A percentile compares a stretch with the other conserved stretches of the same genome.
These are phyloP conservation scores for Tyria jacobaeae DNA, from an alignment of 2,888 invertebrate species.

Conservation along the genomic window DNA sequence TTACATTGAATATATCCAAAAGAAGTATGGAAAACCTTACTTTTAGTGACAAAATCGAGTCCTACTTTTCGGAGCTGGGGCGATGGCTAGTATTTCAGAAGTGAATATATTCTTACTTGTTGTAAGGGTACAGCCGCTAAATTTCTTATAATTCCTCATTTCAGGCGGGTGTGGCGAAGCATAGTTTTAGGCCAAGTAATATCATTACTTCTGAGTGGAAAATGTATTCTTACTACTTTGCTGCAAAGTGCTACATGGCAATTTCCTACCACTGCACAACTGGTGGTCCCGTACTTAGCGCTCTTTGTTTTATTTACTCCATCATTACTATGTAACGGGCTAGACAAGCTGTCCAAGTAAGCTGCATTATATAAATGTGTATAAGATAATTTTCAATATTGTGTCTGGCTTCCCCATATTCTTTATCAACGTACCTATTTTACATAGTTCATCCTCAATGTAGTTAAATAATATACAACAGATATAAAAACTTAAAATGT, in stretches of 20 bases:
- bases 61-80: constrained; percentile 89
- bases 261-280: constrained; percentile 92
- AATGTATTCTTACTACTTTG: constrained; percentile 91
- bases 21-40: constrained; percentile 77
- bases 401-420: no score
- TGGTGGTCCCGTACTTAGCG: constrained; percentile 92
- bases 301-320: constrained; percentile 92
- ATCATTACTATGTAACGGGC: constrained; percentile 90
- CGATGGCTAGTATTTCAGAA: constrained; percentile 86
- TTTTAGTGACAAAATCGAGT: constrained; percentile 89
- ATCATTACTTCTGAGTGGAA: constrained; percentile 91
- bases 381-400: no score
- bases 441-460: background rate
- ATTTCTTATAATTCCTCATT: constrained; percentile 16
- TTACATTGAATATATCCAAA: constrained; percentile 20
- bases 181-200: constrained; percentile 91
- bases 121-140: background rate
- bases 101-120: constrained; percentile 20
- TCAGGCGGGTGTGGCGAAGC: constrained; percentile 91
- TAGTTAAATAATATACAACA: background rate
- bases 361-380: constrained; percentile 54
- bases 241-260: constrained; percentile 90
- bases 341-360: constrained; percentile 88
- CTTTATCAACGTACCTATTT: no score
- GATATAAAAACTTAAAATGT: no score